Conservation (phyloP, 2,797 vertebrate species). For the Enteromius argenteus region DNA sequence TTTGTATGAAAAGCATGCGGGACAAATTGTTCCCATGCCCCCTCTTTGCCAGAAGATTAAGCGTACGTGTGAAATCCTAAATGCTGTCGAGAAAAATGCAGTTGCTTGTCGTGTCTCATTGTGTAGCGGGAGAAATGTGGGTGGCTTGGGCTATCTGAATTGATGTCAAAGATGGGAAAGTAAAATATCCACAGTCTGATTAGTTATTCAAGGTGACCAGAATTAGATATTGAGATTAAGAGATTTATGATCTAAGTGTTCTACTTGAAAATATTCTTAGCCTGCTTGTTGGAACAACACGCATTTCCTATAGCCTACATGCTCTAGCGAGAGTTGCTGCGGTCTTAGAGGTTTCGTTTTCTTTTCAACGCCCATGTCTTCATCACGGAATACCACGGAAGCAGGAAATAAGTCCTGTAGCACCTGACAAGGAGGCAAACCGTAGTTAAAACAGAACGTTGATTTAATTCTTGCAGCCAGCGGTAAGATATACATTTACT, state of each 20-base stretch:
- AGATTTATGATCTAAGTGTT: conserved; percentile 3
- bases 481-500: conserved; percentile 51
- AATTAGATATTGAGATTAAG: conserved; percentile 9
- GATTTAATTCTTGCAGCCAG: neutral
- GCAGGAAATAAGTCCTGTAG: conserved; percentile 42
- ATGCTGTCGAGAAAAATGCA: conserved; percentile 52
- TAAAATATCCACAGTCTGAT: neutral
- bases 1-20: conserved; percentile 55
- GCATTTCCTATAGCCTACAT: neutral
- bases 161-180: neutral
- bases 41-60: conserved; percentile 31
- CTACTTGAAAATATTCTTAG: neutral
- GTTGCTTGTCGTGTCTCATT: conserved; percentile 20
- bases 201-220: neutral
- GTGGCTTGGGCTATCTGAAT: conserved; percentile 7
- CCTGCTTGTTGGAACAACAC: neutral
- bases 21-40: conserved; percentile 20
- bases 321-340: neutral
- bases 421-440: conserved; percentile 15
- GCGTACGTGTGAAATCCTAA: conserved; percentile 30
- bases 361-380: conserved; percentile 44
- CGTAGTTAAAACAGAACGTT: neutral
- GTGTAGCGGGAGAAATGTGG: conserved; percentile 31
- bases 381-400: conserved; percentile 51
- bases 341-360: neutral